Base-by-base conservation (phyloP, 2,113 vertebrate genomes). In the Salvelinus namaycush region DNA sequence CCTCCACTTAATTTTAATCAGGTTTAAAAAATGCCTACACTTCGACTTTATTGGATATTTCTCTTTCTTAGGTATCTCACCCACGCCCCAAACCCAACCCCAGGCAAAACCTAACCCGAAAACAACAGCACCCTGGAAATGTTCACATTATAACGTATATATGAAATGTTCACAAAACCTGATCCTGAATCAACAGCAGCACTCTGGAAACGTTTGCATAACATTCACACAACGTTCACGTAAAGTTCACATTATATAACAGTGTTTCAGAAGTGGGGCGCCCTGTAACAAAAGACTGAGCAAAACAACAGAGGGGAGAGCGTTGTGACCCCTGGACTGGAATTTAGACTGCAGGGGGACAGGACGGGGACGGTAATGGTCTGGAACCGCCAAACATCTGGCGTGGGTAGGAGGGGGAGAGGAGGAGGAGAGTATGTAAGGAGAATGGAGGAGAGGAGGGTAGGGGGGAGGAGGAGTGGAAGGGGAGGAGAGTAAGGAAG, bases 341-440 rank as follows among this genome's bases (percentile, higher is more conserved):
- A 90, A 90, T 91, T 87, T 81, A 81, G 12, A 16, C 84, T 82
- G 83, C 34, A 70, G 18, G 49, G 26, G 59, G 57, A 70, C 39
- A 68, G 73, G 31, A 39, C 1, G 54, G 44, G 80, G 80, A 88
- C 68, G 73, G 87, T 90, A 89, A 91, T 90, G 66, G 83, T 89
- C 81, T 87, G 75, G 81, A 91, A 82, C 86, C 82, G 87, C 88
- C 84, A 87, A 90, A 90, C 88, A 91, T 91, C 91, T 90, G 90
- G 89, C 87, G 83, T 9, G 22, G 65, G 79, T 75, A 69, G 82
- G 78, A 82, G 73, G 67, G 72, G 65, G 75, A 77, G 34, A 72
- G 70, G 83, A 82, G 82, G 68, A 39, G 7, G 29, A 31, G 29
- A 5, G 4, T 4, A 31, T 1, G 29, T 3, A 31, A 5, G 31